Conservation (phyloP, 2,113 vertebrate genomes). For the Phyllostomus discolor region DNA sequence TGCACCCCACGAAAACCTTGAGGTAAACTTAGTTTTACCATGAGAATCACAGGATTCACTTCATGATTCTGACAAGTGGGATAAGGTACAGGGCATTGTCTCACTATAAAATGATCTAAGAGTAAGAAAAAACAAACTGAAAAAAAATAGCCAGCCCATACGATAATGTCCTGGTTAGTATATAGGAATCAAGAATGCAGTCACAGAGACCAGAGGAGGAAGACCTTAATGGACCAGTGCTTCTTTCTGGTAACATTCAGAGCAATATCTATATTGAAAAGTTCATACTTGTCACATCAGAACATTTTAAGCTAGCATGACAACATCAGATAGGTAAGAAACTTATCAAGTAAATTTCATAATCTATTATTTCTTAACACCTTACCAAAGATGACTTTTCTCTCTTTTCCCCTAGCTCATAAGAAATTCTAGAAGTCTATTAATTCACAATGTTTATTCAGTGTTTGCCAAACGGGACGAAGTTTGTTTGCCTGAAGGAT, state of each 20-base stretch:
- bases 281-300: neutral
- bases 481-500: neutral
- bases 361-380: neutral
- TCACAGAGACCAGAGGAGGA: neutral
- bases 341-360: neutral
- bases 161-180: neutral
- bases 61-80: neutral
- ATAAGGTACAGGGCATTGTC: neutral
- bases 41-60: constrained; percentile 5
- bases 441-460: neutral
- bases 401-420: neutral
- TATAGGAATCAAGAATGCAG: neutral
- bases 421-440: neutral
- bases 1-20: neutral
- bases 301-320: neutral
- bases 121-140: neutral
- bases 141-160: neutral
- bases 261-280: neutral
- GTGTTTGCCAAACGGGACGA: neutral
- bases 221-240: neutral
- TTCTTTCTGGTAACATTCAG: neutral
- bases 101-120: neutral
- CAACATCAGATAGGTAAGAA: constrained; percentile 1
- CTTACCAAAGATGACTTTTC: neutral
- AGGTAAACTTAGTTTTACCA: neutral